Evolutionary conservation across 1,140 invertebrate genomes (phyloP).

Genomic region (Tetragnatha versicolor): DNA sequence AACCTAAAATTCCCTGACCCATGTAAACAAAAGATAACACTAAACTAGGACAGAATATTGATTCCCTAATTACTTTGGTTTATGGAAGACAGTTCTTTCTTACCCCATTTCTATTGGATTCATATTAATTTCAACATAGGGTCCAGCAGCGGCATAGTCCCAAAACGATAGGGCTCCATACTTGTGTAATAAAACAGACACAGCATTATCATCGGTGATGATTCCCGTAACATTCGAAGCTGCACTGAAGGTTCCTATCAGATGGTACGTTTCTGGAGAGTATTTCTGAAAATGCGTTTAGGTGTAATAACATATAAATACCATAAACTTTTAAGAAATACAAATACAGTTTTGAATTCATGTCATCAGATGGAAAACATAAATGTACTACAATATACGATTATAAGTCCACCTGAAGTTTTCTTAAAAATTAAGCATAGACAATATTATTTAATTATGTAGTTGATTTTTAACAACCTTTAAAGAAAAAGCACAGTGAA

Average conservation of each 20-base stretch:
- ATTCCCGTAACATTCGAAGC: conserved; percentile 91
- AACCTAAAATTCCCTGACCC: no score
- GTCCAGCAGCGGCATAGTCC: conserved; percentile 89
- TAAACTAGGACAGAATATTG: no score
- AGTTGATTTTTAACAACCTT: no score
- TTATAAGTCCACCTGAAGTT: background rate
- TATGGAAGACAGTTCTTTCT: no score
- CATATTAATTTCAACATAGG: conserved; percentile 83
- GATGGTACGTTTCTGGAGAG: conserved; percentile 62
- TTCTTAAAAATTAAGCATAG: no score
- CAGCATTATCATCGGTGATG: conserved; percentile 80
- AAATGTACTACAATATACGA: background rate
- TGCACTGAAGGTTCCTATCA: conserved; percentile 87
- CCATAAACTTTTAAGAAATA: background rate
- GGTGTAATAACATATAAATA: background rate
- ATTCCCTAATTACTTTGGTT: no score
- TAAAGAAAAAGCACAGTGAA: no score
- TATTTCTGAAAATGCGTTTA: conserved; percentile 26
- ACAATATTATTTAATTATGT: no score
- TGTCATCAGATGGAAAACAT: background rate
- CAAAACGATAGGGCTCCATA: conserved; percentile 85
- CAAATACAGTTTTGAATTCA: background rate
- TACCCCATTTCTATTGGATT: conserved; percentile 78
- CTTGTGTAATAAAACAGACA: conserved; percentile 81
- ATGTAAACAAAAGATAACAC: no score